These are phyloP conservation scores for Rhopilema esculentum DNA, from an alignment of 30 jellyfish, hydroid and myxozoan species.

Conservation along the genomic window DNA sequence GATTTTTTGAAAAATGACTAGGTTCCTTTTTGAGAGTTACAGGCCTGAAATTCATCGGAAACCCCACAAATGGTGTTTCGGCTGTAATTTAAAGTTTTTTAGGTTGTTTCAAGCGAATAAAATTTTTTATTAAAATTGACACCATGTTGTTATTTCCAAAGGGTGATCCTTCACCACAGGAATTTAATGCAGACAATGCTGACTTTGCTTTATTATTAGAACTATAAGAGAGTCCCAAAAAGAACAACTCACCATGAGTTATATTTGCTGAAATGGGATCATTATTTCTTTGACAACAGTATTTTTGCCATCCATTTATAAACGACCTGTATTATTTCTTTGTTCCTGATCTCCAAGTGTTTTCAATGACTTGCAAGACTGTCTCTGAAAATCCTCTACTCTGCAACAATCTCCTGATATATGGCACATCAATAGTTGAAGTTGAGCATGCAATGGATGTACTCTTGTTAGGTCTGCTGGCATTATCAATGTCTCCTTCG, in stretches of 20 bases:
- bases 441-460: slow-evolving; percentile 11
- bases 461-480: slow-evolving; percentile 33
- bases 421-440: slow-evolving; percentile 48
- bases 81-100: too few relatives aligned
- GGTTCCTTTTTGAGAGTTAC: too few relatives aligned
- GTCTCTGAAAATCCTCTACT: slow-evolving; percentile 1
- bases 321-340: slow-evolving; percentile 22
- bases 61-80: too few relatives aligned
- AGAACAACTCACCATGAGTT: slow-evolving; percentile 13
- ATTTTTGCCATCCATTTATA: slow-evolving; percentile 12
- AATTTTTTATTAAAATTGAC: slow-evolving; percentile 21
- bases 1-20: too few relatives aligned
- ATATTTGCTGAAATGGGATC: slow-evolving; percentile 25
- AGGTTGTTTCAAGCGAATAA: too few relatives aligned
- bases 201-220: slow-evolving; percentile 22
- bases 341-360: slow-evolving; percentile 43
- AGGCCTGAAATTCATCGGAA: too few relatives aligned
- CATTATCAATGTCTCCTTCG: neutral
- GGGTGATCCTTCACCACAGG: neutral
- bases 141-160: slow-evolving; percentile 29
- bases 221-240: slow-evolving; percentile 29
- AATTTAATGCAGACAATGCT: slow-evolving; percentile 16
- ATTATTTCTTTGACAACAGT: slow-evolving; percentile 15
- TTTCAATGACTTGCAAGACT: neutral
- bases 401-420: slow-evolving; percentile 28